Evolutionary conservation across 2,888 invertebrate species (phyloP).

Genomic region (Acholoe squamosa): DNA sequence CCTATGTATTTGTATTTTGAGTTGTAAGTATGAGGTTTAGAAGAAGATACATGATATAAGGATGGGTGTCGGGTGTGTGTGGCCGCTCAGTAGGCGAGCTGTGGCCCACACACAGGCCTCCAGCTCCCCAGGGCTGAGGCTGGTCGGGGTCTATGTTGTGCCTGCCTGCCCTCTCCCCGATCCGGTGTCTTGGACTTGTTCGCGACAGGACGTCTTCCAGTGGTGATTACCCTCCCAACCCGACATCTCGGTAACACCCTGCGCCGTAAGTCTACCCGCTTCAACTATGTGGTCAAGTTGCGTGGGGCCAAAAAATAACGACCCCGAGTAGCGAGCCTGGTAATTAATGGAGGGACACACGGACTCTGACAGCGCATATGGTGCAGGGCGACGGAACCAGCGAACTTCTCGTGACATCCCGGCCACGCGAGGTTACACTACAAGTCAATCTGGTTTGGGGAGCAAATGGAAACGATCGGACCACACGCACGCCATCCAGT

Average conservation of each 20-base stretch:
- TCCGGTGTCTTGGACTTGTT: conserved; percentile 50
- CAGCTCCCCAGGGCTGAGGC: not conserved
- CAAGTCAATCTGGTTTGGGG: conserved; percentile 11
- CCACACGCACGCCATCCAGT: conserved; percentile 51
- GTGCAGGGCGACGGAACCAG: not conserved
- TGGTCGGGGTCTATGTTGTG: conserved; percentile 38
- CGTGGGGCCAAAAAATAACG: not conserved
- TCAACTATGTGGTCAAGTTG: conserved; percentile 2
- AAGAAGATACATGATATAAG: too few relatives aligned
- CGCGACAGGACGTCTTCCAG: conserved; percentile 25
- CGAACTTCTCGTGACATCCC: conserved; percentile 28
- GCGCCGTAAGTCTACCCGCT: not conserved
- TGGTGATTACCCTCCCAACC: conserved; percentile 5
- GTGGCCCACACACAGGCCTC: conserved; percentile 38
- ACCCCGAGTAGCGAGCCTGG: not conserved
- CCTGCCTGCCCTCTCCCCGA: conserved; percentile 51
- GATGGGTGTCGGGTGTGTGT: not conserved
- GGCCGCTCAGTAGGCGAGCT: not conserved
- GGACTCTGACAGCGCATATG: conserved; percentile 38
- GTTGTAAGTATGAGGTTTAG: too few relatives aligned
- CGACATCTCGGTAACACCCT: not conserved
- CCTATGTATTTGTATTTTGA: too few relatives aligned
- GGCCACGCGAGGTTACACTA: conserved; percentile 53
- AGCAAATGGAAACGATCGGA: conserved; percentile 16
- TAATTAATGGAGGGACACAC: conserved; percentile 30